Base-by-base conservation (phyloP, 1,140 invertebrate species). In the Brachionus calyciflorus region DNA sequence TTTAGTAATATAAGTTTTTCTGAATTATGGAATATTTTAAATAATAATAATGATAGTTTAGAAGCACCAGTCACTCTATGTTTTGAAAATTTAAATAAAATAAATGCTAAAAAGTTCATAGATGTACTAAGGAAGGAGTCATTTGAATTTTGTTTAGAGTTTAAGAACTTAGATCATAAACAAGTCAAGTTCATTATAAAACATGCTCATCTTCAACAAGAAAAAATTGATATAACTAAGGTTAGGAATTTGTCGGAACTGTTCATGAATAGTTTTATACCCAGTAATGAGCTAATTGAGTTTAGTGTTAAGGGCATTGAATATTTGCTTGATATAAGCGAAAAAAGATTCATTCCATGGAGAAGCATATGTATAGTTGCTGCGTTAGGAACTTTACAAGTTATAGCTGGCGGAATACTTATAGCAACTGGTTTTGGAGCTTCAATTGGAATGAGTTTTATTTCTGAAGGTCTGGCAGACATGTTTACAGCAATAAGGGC, bases 361-460 rank as follows among this genome's bases (percentile, higher is more conserved):
- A 0, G 26, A 9, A 65, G 60, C 24, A 9, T 65, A 3, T 9
- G 7, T 21, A 14, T 30, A 21, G 60, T 65, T 19, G 60, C 60
- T 40, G 9, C 12, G 1, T 0, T 65, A 9, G 60, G 28, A 40
- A 10, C 60, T 19, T 24, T 33, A 5, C 60, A 65, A 37, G n/a
- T 37, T 26, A 0, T 65, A 33, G n/a, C 17, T 24, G 60, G 60
- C 12, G 60, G 60, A 2, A n/a, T 37, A 1, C 30, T 65, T 1
- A 65, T 65, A 24, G 26, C 28, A 9, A 65, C 33, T 37, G 60
- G 60, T 12, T 65, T 65, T 24, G 60, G 60, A 10, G 60, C 60
- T 2, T 5, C n/a, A 12, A 10, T 65, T 19, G 60, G 60, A 5
- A 65, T 65, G 60, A n/a, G 28, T 40, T 24, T 65, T 4, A 37